Percentiles rank a stretch among this genome's conserved stretches.
Evolutionary conservation across 2,797 vertebrate species (phyloP).

Genomic region (Mormyrus proboscirostris): DNA sequence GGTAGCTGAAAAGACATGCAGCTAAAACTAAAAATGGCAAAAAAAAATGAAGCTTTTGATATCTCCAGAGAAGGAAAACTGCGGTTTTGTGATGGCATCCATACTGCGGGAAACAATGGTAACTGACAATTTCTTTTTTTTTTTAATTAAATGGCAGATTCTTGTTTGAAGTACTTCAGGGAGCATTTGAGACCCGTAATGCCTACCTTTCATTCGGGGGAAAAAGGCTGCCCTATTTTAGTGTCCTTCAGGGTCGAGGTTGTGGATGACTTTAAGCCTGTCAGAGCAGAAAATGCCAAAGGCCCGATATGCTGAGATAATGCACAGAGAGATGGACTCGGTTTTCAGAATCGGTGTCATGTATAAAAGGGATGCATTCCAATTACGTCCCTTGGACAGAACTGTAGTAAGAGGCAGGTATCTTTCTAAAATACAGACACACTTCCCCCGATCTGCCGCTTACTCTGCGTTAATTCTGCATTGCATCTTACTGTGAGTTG

Average conservation of each 20-base stretch:
- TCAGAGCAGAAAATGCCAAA: not conserved
- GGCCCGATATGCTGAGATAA: not conserved
- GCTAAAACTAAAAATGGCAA: slow-evolving; percentile 44
- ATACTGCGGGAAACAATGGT: slow-evolving; percentile 40
- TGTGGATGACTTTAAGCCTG: not conserved
- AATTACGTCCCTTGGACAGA: not conserved
- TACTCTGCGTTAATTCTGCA: not conserved
- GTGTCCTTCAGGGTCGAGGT: not conserved
- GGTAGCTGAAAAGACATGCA: slow-evolving; percentile 59
- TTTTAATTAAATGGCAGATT: slow-evolving; percentile 41
- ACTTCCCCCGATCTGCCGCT: not conserved
- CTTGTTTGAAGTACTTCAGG: too few species aligned
- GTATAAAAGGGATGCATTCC: not conserved
- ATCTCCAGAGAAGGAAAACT: slow-evolving; percentile 63
- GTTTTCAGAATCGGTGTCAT: not conserved
- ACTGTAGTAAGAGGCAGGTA: not conserved
- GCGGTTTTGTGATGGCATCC: slow-evolving; percentile 29
- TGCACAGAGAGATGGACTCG: not conserved
- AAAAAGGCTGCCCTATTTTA: too few species aligned
- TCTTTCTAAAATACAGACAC: not conserved
- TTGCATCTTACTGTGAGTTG: not conserved
- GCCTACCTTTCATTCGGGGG: not conserved
- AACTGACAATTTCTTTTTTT: slow-evolving; percentile 65
- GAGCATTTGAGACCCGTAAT: not conserved
- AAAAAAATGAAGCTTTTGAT: slow-evolving; percentile 58